A percentile compares a stretch with the other conserved stretches of the same genome.
phyloP scores from a whole-genome alignment of 2,888 invertebrate species.

The Tanaodytes sp. region DNA sequence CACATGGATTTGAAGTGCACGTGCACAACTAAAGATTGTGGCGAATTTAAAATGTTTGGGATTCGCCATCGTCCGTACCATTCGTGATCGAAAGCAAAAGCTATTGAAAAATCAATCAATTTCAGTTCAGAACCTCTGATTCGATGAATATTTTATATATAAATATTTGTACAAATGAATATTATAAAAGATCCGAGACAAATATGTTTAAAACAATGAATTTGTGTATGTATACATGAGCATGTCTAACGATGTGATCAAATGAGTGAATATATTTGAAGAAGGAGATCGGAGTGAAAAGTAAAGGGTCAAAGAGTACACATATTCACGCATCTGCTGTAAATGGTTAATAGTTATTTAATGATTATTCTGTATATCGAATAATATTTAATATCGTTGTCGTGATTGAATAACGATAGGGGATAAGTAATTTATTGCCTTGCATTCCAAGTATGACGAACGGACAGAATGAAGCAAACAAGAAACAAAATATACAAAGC shows the following conservation, averaged over 20 bases:
- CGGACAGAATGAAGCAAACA: no score
- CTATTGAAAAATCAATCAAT: no score
- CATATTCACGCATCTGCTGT: constrained; percentile 61
- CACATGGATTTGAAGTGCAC: no score
- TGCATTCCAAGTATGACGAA: constrained; percentile 67
- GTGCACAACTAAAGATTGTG: no score
- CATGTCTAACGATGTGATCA: constrained; percentile 31
- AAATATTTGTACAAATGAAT: constrained; percentile 71
- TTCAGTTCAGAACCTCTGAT: constrained; percentile 59
- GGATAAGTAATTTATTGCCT: constrained; percentile 71
- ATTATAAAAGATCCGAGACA: constrained; percentile 57
- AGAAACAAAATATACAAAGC: constrained; percentile 16
- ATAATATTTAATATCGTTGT: constrained; percentile 65
- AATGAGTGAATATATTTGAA: constrained; percentile 61
- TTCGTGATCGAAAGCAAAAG: no score
- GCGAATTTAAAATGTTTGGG: no score
- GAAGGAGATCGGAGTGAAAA: constrained; percentile 37
- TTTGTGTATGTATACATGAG: constrained; percentile 56
- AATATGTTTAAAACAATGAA: constrained; percentile 53
- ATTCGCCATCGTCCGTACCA: no score
- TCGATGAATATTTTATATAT: constrained; percentile 71
- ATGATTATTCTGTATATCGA: constrained; percentile 67
- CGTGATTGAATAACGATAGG: constrained; percentile 64
- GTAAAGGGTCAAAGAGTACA: constrained; percentile 20
- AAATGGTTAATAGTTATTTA: constrained; percentile 70